Conservation (phyloP, 2,113 vertebrate species). For the Capreolus pygargus region DNA sequence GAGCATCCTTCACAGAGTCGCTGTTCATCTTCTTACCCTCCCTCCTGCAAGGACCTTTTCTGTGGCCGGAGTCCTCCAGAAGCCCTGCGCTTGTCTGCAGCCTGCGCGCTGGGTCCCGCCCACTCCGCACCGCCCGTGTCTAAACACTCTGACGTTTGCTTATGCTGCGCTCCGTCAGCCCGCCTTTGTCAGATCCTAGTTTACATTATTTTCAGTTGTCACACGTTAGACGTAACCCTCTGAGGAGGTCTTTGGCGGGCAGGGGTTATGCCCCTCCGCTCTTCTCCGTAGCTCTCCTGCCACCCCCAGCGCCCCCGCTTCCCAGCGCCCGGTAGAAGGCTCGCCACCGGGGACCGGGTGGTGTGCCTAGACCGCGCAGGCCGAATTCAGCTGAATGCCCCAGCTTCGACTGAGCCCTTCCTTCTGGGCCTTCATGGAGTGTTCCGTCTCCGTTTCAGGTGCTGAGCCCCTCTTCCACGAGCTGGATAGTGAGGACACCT, state of each 20-base stretch:
- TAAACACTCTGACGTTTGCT: not conserved
- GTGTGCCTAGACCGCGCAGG: fast-evolving
- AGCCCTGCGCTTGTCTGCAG: not conserved
- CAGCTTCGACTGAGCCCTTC: fast-evolving
- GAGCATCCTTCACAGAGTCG: not conserved
- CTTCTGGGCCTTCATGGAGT: not conserved
- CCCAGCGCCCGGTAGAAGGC: not conserved
- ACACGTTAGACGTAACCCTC: not conserved
- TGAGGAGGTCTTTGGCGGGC: not conserved
- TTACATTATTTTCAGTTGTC: not conserved
- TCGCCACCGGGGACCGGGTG: not conserved
- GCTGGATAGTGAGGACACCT: constrained; percentile 88
- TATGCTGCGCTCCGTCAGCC: fast-evolving
- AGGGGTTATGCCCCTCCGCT: not conserved
- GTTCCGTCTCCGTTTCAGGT: constrained; percentile 80
- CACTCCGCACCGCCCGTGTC: fast-evolving
- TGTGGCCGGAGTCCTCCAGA: not conserved
- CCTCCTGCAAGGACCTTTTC: not conserved
- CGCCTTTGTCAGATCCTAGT: too few species aligned
- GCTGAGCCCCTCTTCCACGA: constrained; percentile 89
- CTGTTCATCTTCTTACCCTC: not conserved
- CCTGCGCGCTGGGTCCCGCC: too few species aligned
- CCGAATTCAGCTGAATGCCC: not conserved
- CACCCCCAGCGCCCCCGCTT: fast-evolving
- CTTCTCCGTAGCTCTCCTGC: fast-evolving